Percentiles rank a stretch among this genome's conserved stretches.
Evolutionary conservation across 1,140 invertebrate genomes (phyloP).

Genomic region (Paraescarpia echinospica): DNA sequence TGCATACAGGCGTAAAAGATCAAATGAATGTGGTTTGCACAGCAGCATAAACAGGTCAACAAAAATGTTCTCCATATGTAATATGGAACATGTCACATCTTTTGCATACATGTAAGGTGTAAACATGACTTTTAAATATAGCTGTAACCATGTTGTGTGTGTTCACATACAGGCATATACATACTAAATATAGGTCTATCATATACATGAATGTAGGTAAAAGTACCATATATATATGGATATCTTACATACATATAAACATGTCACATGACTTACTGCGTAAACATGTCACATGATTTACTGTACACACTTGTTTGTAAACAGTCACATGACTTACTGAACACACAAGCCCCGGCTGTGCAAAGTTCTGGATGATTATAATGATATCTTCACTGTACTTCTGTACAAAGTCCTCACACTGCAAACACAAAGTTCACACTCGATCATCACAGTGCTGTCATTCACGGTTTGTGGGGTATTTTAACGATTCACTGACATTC

Average conservation of each 20-base stretch:
- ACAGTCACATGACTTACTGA: slow-evolving; percentile 26
- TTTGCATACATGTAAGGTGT: no score
- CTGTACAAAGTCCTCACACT: slow-evolving; percentile 68
- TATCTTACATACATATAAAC: background rate
- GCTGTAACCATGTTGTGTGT: no score
- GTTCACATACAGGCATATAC: no score
- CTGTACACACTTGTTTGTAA: background rate
- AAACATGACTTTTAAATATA: no score
- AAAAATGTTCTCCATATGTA: no score
- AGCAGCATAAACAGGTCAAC: no score
- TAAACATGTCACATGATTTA: slow-evolving; percentile 12
- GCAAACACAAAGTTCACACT: slow-evolving; percentile 26
- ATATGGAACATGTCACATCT: no score
- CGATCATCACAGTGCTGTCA: background rate
- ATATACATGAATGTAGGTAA: no score
- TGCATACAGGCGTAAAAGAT: background rate
- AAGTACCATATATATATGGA: no score
- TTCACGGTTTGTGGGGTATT: background rate
- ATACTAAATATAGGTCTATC: no score
- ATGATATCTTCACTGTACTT: slow-evolving; percentile 69
- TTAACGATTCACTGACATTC: no score
- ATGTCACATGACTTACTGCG: background rate
- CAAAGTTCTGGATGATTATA: slow-evolving; percentile 62
- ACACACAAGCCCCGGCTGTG: slow-evolving; percentile 65
- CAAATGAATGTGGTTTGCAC: background rate